Conservation (phyloP, 2,888 invertebrate species). For the Toxonevra muliebris region DNA sequence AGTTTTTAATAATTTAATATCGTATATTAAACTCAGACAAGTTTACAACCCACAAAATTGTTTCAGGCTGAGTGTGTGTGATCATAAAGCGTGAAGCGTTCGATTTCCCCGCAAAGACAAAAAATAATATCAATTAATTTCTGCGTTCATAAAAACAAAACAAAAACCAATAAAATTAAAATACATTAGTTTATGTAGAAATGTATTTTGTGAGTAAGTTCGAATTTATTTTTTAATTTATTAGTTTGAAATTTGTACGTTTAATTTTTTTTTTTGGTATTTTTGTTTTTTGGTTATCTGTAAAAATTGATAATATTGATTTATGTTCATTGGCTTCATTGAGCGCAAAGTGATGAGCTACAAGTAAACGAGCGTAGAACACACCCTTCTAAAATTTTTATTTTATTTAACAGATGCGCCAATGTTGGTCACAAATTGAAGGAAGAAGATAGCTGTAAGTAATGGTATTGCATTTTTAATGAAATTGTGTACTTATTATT, state of each 20-base stretch:
- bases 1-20: constrained; percentile 51
- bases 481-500: too few species aligned
- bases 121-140: not conserved
- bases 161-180: not conserved
- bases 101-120: not conserved
- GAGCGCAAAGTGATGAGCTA: constrained; percentile 40
- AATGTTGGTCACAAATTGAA: too few species aligned
- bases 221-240: constrained; percentile 25
- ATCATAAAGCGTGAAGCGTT: constrained; percentile 43
- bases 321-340: constrained; percentile 48
- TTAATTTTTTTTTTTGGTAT: constrained; percentile 6
- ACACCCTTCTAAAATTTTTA: too few species aligned
- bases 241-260: constrained; percentile 27
- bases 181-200: not conserved
- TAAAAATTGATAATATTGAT: constrained; percentile 54
- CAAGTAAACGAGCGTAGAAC: too few species aligned
- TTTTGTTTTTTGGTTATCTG: constrained; percentile 56
- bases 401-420: too few species aligned
- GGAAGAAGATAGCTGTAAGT: too few species aligned
- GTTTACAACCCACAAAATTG: constrained; percentile 1
- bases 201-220: not conserved
- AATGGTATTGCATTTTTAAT: too few species aligned
- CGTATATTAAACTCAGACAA: constrained; percentile 10
- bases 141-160: not conserved
- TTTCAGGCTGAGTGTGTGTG: constrained; percentile 5